Percentiles rank a stretch among this genome's conserved stretches.
These are phyloP conservation scores for Chrysolina americana DNA, from an alignment of 2,888 invertebrate genomes.

Conservation along the genomic window DNA sequence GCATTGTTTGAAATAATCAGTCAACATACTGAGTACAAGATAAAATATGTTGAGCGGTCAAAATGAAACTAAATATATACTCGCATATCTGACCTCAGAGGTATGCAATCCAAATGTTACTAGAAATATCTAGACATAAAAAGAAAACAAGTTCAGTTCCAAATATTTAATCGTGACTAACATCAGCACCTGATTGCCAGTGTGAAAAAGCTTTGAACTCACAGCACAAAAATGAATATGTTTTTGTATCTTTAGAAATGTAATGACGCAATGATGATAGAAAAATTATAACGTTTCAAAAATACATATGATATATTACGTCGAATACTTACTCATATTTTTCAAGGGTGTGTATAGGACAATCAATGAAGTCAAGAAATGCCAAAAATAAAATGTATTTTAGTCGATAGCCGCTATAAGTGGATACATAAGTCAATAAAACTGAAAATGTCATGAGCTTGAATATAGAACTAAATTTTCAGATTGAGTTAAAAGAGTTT, in stretches of 20 bases:
- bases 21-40: neutral
- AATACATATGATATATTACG: neutral
- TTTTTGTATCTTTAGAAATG: too few relatives aligned
- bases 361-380: neutral
- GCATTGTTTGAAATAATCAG: neutral
- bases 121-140: constrained; percentile 8
- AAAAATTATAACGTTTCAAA: neutral
- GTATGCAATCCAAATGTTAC: neutral
- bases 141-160: constrained; percentile 1
- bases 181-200: neutral
- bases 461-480: too few relatives aligned
- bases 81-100: neutral
- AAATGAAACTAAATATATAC: neutral
- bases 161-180: neutral
- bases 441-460: neutral
- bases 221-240: neutral
- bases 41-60: neutral
- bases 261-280: too few relatives aligned
- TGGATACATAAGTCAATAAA: neutral
- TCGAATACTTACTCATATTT: neutral
- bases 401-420: neutral
- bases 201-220: neutral
- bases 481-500: neutral
- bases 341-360: neutral
- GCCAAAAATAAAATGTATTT: neutral